A percentile compares a stretch with the other conserved stretches of the same genome.
Conservation (phyloP, 2,888 invertebrate genomes). For the Exephanes ischioxanthus region DNA sequence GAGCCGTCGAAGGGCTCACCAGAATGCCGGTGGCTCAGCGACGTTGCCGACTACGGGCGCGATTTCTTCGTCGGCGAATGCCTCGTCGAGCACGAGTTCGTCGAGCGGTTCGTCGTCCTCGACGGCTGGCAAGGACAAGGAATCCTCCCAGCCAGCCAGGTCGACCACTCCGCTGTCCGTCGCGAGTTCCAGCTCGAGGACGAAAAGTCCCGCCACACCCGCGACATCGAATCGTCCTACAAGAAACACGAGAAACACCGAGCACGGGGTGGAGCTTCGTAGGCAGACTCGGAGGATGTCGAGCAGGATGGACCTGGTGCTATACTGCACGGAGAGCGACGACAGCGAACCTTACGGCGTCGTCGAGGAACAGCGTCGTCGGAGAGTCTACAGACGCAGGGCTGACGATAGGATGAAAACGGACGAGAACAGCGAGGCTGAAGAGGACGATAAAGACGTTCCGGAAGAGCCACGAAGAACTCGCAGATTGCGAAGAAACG, state of each 20-base stretch:
- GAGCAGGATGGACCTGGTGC: conserved; percentile 87
- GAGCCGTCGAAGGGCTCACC: conserved; percentile 85
- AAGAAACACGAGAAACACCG: conserved; percentile 82
- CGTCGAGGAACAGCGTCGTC: conserved; percentile 82
- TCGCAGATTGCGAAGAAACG: conserved; percentile 82
- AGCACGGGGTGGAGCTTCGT: conserved; percentile 76
- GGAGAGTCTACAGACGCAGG: conserved; percentile 80
- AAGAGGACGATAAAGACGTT: conserved; percentile 79
- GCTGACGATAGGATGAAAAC: conserved; percentile 82
- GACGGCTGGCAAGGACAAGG: conserved; percentile 74
- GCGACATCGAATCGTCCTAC: conserved; percentile 85
- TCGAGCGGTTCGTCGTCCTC: conserved; percentile 72
- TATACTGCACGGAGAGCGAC: conserved; percentile 87
- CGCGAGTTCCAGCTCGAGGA: conserved; percentile 88
- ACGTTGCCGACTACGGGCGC: conserved; percentile 81
- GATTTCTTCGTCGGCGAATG: conserved; percentile 62
- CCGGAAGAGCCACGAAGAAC: conserved; percentile 82
- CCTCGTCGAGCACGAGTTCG: conserved; percentile 60
- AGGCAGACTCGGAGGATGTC: conserved; percentile 86
- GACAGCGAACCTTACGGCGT: conserved; percentile 87
- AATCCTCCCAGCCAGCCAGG: conserved; percentile 84
- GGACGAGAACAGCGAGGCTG: conserved; percentile 81
- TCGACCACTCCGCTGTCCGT: conserved; percentile 89
- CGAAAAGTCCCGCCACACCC: conserved; percentile 88
- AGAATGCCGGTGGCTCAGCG: conserved; percentile 24